A percentile compares a stretch with the other conserved stretches of the same genome.
Conservation (phyloP, 2,888 invertebrate species). For the Andrena haemorrhoa region DNA sequence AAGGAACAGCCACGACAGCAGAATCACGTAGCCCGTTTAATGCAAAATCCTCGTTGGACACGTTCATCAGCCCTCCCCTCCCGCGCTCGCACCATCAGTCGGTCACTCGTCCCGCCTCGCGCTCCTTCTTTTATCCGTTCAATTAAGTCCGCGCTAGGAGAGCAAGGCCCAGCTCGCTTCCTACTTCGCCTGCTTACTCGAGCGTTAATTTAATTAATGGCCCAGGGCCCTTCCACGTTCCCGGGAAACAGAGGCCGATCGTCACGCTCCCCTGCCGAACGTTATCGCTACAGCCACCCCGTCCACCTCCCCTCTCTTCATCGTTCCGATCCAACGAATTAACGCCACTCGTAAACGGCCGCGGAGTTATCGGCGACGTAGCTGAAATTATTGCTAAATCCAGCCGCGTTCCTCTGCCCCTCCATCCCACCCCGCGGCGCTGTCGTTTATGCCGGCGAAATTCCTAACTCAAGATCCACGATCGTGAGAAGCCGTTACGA, state of each 20-base stretch:
- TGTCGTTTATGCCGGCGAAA: constrained; percentile 18
- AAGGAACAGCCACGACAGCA: neutral
- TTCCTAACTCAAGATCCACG: constrained; percentile 40
- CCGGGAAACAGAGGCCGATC: constrained; percentile 45
- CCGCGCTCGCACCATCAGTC: constrained; percentile 28
- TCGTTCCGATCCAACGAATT: constrained; percentile 26
- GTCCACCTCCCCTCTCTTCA: constrained; percentile 4
- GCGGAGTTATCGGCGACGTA: constrained; percentile 36
- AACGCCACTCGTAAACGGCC: constrained; percentile 36
- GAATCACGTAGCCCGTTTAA: constrained; percentile 15
- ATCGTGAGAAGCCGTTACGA: constrained; percentile 51
- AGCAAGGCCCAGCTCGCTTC: constrained; percentile 39
- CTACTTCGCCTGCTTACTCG: constrained; percentile 52
- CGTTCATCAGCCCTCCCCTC: constrained; percentile 46
- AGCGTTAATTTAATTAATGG: constrained; percentile 63
- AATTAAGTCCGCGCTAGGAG: constrained; percentile 32
- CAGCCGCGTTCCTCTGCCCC: neutral
- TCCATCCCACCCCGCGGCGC: neutral
- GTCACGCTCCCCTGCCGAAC: constrained; percentile 27
- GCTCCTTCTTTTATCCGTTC: constrained; percentile 35
- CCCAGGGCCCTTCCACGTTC: constrained; percentile 44
- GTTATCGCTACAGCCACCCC: constrained; percentile 17
- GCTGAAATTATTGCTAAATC: constrained; percentile 39
- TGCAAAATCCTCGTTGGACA: constrained; percentile 36
- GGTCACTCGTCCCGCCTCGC: constrained; percentile 19